Conservation (phyloP, 2,113 vertebrate genomes). For the Cheilinus undulatus region DNA sequence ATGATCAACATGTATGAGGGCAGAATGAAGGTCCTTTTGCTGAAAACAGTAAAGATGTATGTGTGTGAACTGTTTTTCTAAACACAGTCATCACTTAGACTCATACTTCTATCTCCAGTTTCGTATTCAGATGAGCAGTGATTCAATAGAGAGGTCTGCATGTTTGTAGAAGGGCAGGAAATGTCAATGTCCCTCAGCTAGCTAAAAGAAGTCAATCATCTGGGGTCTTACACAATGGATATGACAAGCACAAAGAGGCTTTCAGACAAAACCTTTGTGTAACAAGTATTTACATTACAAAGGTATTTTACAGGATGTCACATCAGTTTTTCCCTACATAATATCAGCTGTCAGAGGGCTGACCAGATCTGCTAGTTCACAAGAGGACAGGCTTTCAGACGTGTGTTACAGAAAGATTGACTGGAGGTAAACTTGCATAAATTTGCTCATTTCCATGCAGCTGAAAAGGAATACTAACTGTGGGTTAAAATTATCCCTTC, state of each 20-base stretch:
- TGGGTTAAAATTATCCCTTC: slow-evolving; percentile 39
- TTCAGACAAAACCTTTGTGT: slow-evolving; percentile 63
- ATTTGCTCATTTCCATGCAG: slow-evolving; percentile 4
- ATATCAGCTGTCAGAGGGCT: slow-evolving; percentile 17
- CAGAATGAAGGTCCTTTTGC: too few species aligned
- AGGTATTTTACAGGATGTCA: slow-evolving; percentile 1
- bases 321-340: slow-evolving; percentile 7
- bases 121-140: slow-evolving; percentile 41
- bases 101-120: too few species aligned
- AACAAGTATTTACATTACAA: slow-evolving; percentile 71
- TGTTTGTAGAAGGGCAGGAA: slow-evolving; percentile 68
- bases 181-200: slow-evolving; percentile 65
- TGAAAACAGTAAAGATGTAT: too few species aligned
- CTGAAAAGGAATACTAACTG: slow-evolving; percentile 5
- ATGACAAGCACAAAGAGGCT: slow-evolving; percentile 65
- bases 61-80: too few species aligned
- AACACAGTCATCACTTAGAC: too few species aligned
- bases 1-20: too few species aligned
- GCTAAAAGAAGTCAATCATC: slow-evolving; percentile 72
- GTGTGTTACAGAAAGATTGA: slow-evolving; percentile 13
- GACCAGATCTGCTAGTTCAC: slow-evolving; percentile 46
- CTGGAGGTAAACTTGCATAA: background rate
- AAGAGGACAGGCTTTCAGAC: slow-evolving; percentile 3
- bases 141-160: slow-evolving; percentile 66
- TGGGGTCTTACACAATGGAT: slow-evolving; percentile 51